These are phyloP conservation scores for Epistrophe eligans DNA, from an alignment of 2,888 invertebrate species.

Conservation along the genomic window DNA sequence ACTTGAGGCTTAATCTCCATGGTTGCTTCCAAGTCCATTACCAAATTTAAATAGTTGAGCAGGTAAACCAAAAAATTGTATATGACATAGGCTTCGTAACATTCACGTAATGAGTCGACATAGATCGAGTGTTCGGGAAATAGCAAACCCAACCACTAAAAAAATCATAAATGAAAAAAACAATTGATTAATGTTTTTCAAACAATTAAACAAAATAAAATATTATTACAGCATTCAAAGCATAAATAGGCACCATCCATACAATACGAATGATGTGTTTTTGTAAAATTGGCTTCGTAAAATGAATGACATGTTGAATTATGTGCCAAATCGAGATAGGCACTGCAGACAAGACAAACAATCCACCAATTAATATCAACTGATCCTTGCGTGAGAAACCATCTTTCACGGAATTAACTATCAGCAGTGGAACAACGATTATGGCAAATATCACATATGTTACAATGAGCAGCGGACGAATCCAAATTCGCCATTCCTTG, in stretches of 20 bases:
- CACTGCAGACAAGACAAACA: conserved; percentile 95
- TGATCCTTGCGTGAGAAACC: conserved; percentile 92
- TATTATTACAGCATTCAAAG: conserved; percentile 91
- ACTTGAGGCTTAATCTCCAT: conserved; percentile 92
- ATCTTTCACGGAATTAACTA: conserved; percentile 91
- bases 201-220: conserved; percentile 16
- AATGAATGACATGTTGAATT: conserved; percentile 96
- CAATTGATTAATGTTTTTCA: conserved; percentile 5
- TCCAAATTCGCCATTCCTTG: conserved; percentile 93
- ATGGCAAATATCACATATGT: conserved; percentile 92
- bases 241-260: conserved; percentile 99
- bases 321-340: conserved; percentile 98
- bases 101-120: conserved; percentile 96
- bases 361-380: conserved; percentile 92
- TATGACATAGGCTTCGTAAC: conserved; percentile 98
- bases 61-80: conserved; percentile 99
- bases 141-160: conserved; percentile 87
- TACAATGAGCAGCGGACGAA: conserved; percentile 92
- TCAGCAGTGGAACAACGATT: conserved; percentile 92
- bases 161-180: neutral
- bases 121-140: conserved; percentile 96
- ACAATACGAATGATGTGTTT: conserved; percentile 97
- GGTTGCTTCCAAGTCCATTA: conserved; percentile 92
- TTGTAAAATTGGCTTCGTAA: conserved; percentile 95
- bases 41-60: conserved; percentile 94